phyloP scores from a whole-genome alignment of 2,888 invertebrate species.

The Lissocephala sabroskyi region DNA sequence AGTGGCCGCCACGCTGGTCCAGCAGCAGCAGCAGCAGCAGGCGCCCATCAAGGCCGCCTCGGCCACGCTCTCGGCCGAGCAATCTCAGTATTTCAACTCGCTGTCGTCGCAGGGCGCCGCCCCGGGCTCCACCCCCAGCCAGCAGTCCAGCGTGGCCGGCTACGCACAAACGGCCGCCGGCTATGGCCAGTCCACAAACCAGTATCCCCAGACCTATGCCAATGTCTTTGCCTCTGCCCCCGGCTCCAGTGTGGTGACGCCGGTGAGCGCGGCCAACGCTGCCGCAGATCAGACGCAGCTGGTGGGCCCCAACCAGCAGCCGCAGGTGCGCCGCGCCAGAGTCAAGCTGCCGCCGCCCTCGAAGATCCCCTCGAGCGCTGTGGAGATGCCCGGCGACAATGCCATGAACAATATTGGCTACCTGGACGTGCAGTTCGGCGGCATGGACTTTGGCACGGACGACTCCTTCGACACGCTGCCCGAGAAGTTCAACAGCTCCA shows the following conservation, averaged over 20 bases:
- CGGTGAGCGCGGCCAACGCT: constrained; percentile 26
- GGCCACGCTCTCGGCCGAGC: constrained; percentile 76
- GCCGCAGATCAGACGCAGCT: constrained; percentile 58
- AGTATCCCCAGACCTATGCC: constrained; percentile 70
- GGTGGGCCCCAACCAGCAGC: constrained; percentile 41
- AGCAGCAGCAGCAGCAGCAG: constrained; percentile 71
- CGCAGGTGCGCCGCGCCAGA: constrained; percentile 75
- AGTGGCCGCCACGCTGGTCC: constrained; percentile 64
- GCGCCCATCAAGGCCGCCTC: constrained; percentile 77
- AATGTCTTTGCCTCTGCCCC: constrained; percentile 68
- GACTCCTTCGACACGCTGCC: constrained; percentile 70
- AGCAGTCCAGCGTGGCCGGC: constrained; percentile 35
- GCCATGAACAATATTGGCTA: constrained; percentile 80
- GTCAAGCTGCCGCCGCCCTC: constrained; percentile 88
- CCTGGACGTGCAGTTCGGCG: constrained; percentile 95
- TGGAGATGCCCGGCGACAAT: constrained; percentile 94
- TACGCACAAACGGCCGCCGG: constrained; percentile 19
- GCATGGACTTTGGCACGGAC: constrained; percentile 81
- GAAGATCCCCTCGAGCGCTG: constrained; percentile 94
- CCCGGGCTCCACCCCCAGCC: constrained; percentile 29
- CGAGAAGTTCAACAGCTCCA: constrained; percentile 70
- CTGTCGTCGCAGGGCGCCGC: constrained; percentile 68
- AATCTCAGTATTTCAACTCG: constrained; percentile 77
- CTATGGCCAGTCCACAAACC: constrained; percentile 44
- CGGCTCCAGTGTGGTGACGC: constrained; percentile 41